Conservation (phyloP, 2,888 invertebrate genomes). For the Psylliodes chrysocephalus region DNA sequence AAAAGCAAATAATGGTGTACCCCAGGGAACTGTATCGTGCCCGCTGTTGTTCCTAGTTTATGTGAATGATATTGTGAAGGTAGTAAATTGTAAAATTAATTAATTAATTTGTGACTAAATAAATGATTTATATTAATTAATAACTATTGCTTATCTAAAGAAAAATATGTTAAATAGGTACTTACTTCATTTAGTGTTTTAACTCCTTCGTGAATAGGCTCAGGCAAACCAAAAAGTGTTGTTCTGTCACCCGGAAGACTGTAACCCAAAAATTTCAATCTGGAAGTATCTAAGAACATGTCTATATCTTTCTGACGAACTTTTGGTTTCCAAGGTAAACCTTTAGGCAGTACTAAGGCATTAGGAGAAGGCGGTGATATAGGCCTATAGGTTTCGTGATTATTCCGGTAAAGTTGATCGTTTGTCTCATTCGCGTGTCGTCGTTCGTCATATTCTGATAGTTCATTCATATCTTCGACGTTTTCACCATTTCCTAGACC, state of each 20-base stretch:
- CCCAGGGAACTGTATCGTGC: no score
- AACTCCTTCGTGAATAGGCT: constrained; percentile 96
- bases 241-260: constrained; percentile 86
- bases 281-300: constrained; percentile 88
- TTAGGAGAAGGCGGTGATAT: constrained; percentile 49
- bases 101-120: no score
- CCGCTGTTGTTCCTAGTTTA: no score
- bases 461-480: constrained; percentile 61
- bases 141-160: no score
- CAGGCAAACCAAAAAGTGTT: constrained; percentile 93
- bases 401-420: constrained; percentile 56
- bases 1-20: no score
- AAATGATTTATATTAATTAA: no score
- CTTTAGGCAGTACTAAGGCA: constrained; percentile 55
- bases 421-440: constrained; percentile 64
- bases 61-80: no score
- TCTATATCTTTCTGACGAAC: constrained; percentile 96
- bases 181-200: constrained; percentile 82
- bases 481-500: constrained; percentile 65
- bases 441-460: constrained; percentile 67
- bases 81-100: no score
- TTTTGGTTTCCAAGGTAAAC: constrained; percentile 96
- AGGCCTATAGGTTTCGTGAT: constrained; percentile 53
- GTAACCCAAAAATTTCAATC: constrained; percentile 96
- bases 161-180: no score